phyloP scores from a whole-genome alignment of 2,797 vertebrate genomes.

The Cyclopterus lumpus region DNA sequence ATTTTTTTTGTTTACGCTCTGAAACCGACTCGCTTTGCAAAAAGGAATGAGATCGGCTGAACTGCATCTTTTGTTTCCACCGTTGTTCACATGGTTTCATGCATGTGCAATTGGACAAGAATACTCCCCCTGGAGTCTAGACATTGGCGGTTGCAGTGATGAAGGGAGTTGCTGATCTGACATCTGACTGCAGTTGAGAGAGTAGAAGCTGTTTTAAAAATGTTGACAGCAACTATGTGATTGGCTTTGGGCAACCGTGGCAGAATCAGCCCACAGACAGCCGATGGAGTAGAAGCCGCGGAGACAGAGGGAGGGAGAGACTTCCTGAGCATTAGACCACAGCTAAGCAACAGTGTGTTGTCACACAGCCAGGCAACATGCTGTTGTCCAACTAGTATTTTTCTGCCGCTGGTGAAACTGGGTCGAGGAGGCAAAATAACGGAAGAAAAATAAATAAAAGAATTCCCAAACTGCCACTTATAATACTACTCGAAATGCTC shows the following conservation, averaged over 20 bases:
- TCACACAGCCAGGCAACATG: constrained; percentile 1
- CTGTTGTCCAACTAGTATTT: constrained; percentile 6
- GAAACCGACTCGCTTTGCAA: neutral
- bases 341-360: neutral
- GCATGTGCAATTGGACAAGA: no score
- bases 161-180: neutral
- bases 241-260: neutral
- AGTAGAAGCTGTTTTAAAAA: neutral
- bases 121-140: neutral
- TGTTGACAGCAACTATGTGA: neutral
- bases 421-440: neutral
- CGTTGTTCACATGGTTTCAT: neutral
- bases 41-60: neutral
- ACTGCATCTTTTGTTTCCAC: neutral
- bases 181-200: neutral
- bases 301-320: neutral
- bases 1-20: neutral
- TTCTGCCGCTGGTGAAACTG: neutral
- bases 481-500: no score
- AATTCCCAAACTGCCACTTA: no score
- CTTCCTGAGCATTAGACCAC: neutral
- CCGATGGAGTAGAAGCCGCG: neutral
- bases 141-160: neutral
- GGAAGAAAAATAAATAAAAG: no score
- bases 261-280: neutral